phyloP scores from a whole-genome alignment of 2,888 invertebrate species.

The Brachyopa scutellaris region DNA sequence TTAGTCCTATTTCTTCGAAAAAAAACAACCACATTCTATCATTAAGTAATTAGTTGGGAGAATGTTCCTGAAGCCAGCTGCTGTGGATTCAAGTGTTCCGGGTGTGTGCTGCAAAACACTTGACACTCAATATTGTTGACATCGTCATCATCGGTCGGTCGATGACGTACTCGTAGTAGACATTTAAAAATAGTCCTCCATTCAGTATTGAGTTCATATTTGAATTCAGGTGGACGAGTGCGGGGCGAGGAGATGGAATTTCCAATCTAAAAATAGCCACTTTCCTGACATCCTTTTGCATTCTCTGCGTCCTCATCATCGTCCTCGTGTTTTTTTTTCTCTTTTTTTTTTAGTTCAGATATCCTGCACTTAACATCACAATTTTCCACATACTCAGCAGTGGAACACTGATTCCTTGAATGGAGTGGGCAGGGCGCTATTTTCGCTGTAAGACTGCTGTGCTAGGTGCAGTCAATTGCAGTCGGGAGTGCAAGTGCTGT shows the following conservation, averaged over 20 bases:
- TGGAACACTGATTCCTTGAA: slow-evolving; percentile 19
- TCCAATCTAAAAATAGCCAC: slow-evolving; percentile 55
- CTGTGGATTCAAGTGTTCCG: slow-evolving; percentile 18
- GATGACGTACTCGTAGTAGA: slow-evolving; percentile 19
- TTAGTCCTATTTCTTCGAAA: neutral
- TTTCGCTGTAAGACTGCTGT: neutral
- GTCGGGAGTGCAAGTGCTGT: slow-evolving; percentile 30
- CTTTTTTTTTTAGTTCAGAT: slow-evolving; percentile 2
- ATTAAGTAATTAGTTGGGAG: slow-evolving; percentile 52
- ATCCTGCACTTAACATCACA: slow-evolving; percentile 51
- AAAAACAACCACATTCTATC: slow-evolving; percentile 31
- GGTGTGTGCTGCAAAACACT: slow-evolving; percentile 23
- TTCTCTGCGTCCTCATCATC: neutral
- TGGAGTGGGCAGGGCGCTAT: neutral
- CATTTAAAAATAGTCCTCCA: slow-evolving; percentile 55
- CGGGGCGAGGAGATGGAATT: neutral
- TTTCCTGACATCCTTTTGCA: slow-evolving; percentile 50
- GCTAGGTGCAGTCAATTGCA: slow-evolving; percentile 44
- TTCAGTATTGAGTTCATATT: slow-evolving; percentile 38
- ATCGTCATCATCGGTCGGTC: slow-evolving; percentile 10
- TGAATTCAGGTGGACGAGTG: slow-evolving; percentile 15
- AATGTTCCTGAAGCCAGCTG: slow-evolving; percentile 2
- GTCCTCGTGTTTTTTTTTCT: neutral
- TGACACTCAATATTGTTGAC: slow-evolving; percentile 18
- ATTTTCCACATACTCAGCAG: slow-evolving; percentile 47